Evolutionary conservation across 2,113 vertebrate species (phyloP).

Genomic region (Opisthocomus hoazin): DNA sequence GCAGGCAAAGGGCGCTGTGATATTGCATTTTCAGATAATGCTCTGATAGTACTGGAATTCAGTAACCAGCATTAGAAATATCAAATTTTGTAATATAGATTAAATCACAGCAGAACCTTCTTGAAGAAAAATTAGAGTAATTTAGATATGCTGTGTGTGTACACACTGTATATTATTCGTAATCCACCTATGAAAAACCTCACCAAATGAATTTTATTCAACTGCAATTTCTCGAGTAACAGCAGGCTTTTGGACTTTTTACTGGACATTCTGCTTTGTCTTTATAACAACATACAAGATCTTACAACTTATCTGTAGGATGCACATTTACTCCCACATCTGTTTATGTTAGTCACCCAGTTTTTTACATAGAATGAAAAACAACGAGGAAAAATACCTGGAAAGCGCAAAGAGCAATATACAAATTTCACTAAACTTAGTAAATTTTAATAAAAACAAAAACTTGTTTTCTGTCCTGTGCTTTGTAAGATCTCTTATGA

Average conservation of each 20-base stretch:
- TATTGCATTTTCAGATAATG: neutral
- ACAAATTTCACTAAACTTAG: neutral
- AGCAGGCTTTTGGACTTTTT: neutral
- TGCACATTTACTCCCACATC: neutral
- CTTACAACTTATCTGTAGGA: neutral
- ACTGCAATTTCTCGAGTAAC: neutral
- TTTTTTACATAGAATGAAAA: neutral
- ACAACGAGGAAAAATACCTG: neutral
- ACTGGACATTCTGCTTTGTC: neutral
- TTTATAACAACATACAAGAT: neutral
- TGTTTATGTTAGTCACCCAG: neutral
- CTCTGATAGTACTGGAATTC: neutral
- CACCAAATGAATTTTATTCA: neutral
- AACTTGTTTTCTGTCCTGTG: neutral
- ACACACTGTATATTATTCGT: neutral
- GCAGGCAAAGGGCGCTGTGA: accelerated
- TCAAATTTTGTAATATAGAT: neutral
- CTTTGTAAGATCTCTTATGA: neutral
- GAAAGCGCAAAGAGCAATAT: neutral
- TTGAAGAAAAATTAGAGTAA: neutral
- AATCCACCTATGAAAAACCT: neutral
- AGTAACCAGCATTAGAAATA: neutral
- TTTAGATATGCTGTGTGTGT: neutral
- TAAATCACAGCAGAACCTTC: neutral
- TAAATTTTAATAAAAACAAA: neutral